These are phyloP conservation scores for Sebastes glaucus DNA, from an alignment of 2,797 vertebrate genomes.

Conservation along the genomic window DNA sequence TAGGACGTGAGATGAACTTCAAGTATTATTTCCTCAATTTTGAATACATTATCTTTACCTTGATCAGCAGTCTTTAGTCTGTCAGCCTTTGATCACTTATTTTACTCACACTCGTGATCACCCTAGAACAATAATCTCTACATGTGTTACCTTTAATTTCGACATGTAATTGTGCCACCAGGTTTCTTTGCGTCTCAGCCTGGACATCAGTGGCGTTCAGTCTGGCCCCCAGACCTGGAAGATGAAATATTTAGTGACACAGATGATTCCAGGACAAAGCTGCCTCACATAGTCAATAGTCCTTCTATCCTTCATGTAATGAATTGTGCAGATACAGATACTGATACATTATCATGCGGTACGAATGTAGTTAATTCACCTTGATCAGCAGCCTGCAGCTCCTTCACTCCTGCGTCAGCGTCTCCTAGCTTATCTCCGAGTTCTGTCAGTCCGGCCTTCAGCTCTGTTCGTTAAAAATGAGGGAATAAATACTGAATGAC, in stretches of 20 bases:
- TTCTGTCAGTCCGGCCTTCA: slow-evolving; percentile 1
- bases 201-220: slow-evolving; percentile 6
- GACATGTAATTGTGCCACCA: not conserved
- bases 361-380: not conserved
- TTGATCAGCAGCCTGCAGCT: slow-evolving; percentile 8
- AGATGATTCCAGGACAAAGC: not conserved
- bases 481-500: slow-evolving; percentile 29
- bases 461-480: slow-evolving; percentile 5
- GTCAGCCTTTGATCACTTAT: not conserved
- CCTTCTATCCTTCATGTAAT: not conserved
- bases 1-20: not conserved
- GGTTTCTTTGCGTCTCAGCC: not conserved
- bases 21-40: not conserved
- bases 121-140: not conserved
- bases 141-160: not conserved
- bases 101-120: not conserved
- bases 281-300: not conserved
- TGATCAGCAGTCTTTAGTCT: not conserved
- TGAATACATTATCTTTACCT: too few species aligned
- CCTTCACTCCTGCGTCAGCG: not conserved
- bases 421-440: not conserved
- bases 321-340: not conserved
- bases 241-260: not conserved
- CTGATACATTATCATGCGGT: not conserved
- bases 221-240: slow-evolving; percentile 9